Percentiles rank a stretch among this genome's conserved stretches.
phyloP scores from a whole-genome alignment of 2,797 vertebrate genomes.

The Sebastes iracundus region DNA sequence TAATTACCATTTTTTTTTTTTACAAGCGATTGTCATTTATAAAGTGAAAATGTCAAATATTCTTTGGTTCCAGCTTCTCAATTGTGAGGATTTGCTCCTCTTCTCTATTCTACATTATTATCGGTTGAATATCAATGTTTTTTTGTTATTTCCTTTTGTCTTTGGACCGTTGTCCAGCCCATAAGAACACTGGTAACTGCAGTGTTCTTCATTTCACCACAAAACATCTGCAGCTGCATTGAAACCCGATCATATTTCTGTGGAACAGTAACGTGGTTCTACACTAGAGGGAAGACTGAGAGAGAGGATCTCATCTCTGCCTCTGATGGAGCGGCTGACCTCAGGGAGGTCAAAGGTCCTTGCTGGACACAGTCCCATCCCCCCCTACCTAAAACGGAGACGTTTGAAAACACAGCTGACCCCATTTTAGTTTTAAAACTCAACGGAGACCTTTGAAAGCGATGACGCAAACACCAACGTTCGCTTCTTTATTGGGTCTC shows the following conservation, averaged over 20 bases:
- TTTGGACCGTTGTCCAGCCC: neutral
- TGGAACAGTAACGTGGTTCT: slow-evolving; percentile 3
- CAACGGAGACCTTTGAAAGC: neutral
- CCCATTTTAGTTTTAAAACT: no score
- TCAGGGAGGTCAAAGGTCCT: slow-evolving; percentile 41
- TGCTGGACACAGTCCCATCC: slow-evolving; percentile 15
- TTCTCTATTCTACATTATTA: neutral
- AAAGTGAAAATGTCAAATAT: neutral
- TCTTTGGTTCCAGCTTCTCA: neutral
- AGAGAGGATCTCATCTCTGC: neutral
- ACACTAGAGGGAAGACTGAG: slow-evolving; percentile 33
- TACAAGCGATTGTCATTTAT: no score
- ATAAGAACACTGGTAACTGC: neutral
- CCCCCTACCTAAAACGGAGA: no score
- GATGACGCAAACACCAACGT: no score
- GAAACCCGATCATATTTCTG: neutral
- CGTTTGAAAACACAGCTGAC: no score
- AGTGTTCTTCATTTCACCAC: neutral
- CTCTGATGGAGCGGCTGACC: slow-evolving; percentile 20
- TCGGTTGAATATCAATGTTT: neutral
- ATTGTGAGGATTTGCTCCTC: no score
- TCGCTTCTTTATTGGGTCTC: rapidly evolving
- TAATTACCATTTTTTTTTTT: no score
- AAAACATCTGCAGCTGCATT: neutral
- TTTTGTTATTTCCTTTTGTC: neutral